A percentile compares a stretch with the other conserved stretches of the same genome.
These are phyloP conservation scores for Helarctos malayanus DNA, from an alignment of 2,797 vertebrate genomes.

Conservation along the genomic window DNA sequence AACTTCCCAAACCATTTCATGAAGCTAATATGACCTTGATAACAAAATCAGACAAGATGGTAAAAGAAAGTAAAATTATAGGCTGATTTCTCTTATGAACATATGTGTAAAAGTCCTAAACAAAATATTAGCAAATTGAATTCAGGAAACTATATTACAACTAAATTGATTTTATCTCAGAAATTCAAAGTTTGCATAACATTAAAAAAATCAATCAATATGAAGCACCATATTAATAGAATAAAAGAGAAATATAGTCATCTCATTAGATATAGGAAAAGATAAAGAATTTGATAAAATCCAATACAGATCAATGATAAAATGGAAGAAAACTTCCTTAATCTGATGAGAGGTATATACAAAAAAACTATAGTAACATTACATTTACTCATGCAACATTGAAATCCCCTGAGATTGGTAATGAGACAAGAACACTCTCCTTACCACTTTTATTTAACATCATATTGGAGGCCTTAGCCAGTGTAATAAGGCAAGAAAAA, in stretches of 20 bases:
- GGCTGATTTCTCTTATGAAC: not conserved
- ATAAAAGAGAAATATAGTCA: not conserved
- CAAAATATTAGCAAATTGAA: not conserved
- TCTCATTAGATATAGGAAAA: not conserved
- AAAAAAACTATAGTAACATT: not conserved
- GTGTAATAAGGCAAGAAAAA: not conserved
- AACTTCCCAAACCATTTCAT: not conserved
- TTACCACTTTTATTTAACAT: not conserved
- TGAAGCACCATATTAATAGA: not conserved
- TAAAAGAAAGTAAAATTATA: not conserved
- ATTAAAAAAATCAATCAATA: not conserved
- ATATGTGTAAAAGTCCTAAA: not conserved
- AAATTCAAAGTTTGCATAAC: not conserved
- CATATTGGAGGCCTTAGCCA: not conserved
- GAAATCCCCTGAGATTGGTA: not conserved
- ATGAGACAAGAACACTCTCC: not conserved
- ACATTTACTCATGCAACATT: not conserved
- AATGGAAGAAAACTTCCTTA: not conserved
- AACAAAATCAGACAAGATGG: not conserved
- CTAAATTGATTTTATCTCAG: not conserved
- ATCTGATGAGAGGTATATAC: not conserved
- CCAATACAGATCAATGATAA: not conserved
- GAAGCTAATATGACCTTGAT: not conserved
- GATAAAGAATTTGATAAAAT: not conserved
- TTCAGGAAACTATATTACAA: not conserved